Evolutionary conservation across 2,113 vertebrate species (phyloP), one percentile per base, ranked within the genome.

Genomic region (Vulpes lagopus): DNA sequence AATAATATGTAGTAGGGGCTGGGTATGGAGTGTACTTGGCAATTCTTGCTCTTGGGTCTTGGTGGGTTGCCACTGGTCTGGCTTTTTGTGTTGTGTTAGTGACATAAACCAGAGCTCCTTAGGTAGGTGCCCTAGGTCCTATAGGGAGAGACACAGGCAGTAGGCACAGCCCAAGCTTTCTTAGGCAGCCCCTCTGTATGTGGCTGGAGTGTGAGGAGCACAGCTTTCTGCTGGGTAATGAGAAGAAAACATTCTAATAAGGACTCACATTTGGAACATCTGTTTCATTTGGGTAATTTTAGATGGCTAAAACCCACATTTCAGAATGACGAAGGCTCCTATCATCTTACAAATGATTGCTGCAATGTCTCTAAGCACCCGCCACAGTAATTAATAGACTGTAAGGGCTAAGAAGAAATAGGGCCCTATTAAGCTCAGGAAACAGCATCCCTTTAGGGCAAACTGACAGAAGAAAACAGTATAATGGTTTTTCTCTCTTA

Each of bases 211-310:
- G 53, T 88, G 91, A 38, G 73, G 38, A 85, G 69, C 32, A 11
- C n/a, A 79, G 69, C 60, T 94, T 92, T 97, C 94, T 95, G 69
- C 38, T 79, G 84, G 94, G 76, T 67, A 95, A 94, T 85, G 90
- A 95, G 78, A 97, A 95, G 95, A 97, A 98, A 96, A 95, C 69
- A 96, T 91, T 96, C 76, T 92, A 64, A 92, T 84, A 97, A 87
- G 84, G 74, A 92, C 80, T 96, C 73, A 67, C 23, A 65, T 95
- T 98, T 94, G 80, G 60, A 95, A 78, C 95, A 79, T 95, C 92
- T 97, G 97, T 94, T 97, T 96, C 88, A 96, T 97, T 87, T 97
- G 94, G 94, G 69, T 96, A 96, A 89, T 94, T 97, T 95, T 88
- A 97, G 92, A 91, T 79, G 95, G 81, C 87, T 94, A 90, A 97